Evolutionary conservation across 2,797 vertebrate genomes (phyloP), one percentile per base, ranked within the genome.

Genomic region (Lagothrix lagotricha): DNA sequence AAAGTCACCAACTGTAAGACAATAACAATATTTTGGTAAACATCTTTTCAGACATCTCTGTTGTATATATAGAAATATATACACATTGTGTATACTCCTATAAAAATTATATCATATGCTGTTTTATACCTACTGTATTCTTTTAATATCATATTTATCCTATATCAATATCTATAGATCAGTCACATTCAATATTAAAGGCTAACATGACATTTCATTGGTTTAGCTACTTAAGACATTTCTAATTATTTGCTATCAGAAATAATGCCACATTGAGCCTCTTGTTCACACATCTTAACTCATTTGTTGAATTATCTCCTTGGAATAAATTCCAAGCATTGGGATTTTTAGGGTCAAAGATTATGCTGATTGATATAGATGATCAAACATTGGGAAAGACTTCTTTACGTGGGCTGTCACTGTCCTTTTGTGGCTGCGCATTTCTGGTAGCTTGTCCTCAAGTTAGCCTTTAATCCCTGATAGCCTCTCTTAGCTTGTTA

Each of bases 101-200:
- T 50, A 73, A 41, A 88, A 70, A 39, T 30, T 79, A 2, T 76
- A 41, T 93, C 30, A 76, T 54, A 57, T 96, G 48, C 22, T 80
- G 10, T 83, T 96, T 96, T 85, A 77, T 20, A 88, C 14, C 11
- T 72, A 52, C 70, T 88, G 19, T 80, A 41, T 96, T 88, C 36
- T 80, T 82, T 92, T 77, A 57, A 33, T 44, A 58, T 96, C 70
- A 46, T 30, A 2, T 84, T 87, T 84, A 72, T 88, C 70, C 19
- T 80, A 1, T 84, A 80, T 84, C 50, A 57, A 13, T 80, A 39
- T 50, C 20, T 81, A 36, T 67, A 83, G 39, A 79, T 64, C 24
- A 30, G 28, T 96, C 46, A 54, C 20, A 61, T 96, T 88, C 26
- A 75, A 67, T 90, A 73, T 20, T 54, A 77, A 91, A 83, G 39